Base-by-base conservation (phyloP, 2,113 vertebrate genomes). In the Tetrao urogallus region DNA sequence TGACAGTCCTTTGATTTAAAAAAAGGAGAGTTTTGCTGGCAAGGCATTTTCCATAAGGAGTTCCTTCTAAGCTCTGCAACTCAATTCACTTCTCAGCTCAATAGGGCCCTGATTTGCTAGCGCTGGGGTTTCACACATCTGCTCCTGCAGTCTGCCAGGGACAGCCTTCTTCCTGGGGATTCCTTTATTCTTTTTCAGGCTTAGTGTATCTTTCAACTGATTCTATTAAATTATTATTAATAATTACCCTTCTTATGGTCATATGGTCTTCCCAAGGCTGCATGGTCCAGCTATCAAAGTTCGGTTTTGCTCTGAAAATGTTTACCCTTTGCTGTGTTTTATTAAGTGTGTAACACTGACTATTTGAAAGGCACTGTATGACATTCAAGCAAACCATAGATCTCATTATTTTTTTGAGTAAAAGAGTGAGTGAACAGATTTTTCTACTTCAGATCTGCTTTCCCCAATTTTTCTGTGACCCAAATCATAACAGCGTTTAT, bases 21-120 rank as follows among this genome's bases (percentile, higher is more conserved):
- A 85, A 64, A 78, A 82, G 38, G 70, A 82, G 32, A 72, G 65
- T 52, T 30, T 77, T 94, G 88, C 86, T 96, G 82, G 90, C 86
- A 91, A 88, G 90, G 95, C 93, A 52, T 94, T 94, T 96, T 91
- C 81, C 70, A 70, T 70, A 78, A 91, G 91, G 89, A 93, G 87
- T 56, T 92, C 85, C 81, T 95, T 67, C 91, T 50, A 85, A 78
- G 93, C 80, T 93, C 80, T 69, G 70, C 66, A 90, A 94, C 89
- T 93, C 92, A 48, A 88, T 94, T 85, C 78, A 90, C 66, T 89
- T 64, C 84, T 80, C 25, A 6, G 73, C 93, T 97, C 70, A 94
- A 95, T 91, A 89, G 90, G 87, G 64, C 82, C 76, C 92, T 96
- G 93, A 96, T 96, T 96, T 95, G 92, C 22, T 95, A 93, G 82